Evolutionary conservation across 2,113 vertebrate genomes (phyloP).

Genomic region (Nerophis ophidion): DNA sequence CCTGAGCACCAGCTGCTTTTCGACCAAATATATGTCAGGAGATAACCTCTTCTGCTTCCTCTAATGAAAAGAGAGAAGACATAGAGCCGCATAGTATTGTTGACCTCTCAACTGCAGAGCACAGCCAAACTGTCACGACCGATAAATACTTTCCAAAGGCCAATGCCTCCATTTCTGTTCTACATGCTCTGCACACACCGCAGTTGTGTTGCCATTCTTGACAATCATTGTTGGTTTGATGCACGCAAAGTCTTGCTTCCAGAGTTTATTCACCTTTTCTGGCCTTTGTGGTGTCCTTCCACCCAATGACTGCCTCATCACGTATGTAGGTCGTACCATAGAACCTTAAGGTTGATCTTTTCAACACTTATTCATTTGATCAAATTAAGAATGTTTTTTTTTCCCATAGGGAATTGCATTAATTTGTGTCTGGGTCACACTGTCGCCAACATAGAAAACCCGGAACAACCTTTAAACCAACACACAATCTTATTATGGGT

Average conservation of each 20-base stretch:
- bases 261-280: conserved; percentile 18
- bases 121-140: conserved; percentile 51
- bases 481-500: too few species aligned
- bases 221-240: conserved; percentile 17
- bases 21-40: conserved; percentile 55
- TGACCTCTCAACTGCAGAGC: conserved; percentile 40
- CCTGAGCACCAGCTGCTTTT: conserved; percentile 49
- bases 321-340: not conserved
- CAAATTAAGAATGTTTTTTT: not conserved
- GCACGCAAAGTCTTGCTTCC: conserved; percentile 24
- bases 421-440: not conserved
- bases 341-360: not conserved
- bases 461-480: too few species aligned
- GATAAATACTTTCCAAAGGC: conserved; percentile 43
- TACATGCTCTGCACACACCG: conserved; percentile 10
- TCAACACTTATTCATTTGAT: not conserved
- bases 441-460: not conserved
- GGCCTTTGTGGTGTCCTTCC: conserved; percentile 5
- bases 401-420: not conserved
- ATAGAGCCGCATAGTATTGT: conserved; percentile 19
- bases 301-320: not conserved
- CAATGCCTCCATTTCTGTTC: conserved; percentile 21
- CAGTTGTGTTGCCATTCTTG: conserved; percentile 31
- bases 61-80: conserved; percentile 12
- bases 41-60: not conserved